phyloP scores from a whole-genome alignment of 2,113 vertebrate species.

The Cyanoderma ruficeps region DNA sequence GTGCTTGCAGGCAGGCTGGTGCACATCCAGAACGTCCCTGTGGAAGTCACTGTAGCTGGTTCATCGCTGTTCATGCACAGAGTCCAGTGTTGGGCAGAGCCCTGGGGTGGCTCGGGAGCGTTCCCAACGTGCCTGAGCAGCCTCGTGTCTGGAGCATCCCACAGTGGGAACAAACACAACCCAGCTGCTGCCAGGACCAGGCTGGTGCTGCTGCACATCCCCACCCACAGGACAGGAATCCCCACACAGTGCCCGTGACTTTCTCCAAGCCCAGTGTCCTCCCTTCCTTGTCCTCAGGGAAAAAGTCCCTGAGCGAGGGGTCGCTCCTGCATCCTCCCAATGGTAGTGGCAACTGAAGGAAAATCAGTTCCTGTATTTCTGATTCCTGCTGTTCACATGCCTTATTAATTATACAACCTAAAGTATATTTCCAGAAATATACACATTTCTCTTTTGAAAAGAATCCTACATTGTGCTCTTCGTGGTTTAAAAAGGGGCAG shows the following conservation, averaged over 20 bases:
- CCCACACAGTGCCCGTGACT: fast-evolving
- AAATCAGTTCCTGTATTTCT: background rate
- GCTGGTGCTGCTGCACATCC: background rate
- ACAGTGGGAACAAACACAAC: fast-evolving
- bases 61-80: background rate
- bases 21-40: background rate
- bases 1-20: background rate
- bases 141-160: background rate
- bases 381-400: background rate
- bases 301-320: background rate
- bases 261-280: background rate
- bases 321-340: background rate
- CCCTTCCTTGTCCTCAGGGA: background rate
- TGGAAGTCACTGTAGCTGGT: background rate
- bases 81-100: fast-evolving
- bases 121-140: fast-evolving
- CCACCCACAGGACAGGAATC: background rate
- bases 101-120: fast-evolving
- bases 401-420: background rate
- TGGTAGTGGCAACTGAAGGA: background rate
- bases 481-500: background rate
- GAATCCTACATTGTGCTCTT: background rate
- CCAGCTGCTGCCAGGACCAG: background rate
- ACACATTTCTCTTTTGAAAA: background rate
- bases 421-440: background rate